Evolutionary conservation across 2,888 invertebrate species (phyloP), one percentile per base, ranked within the genome.

Genomic region (Molorchus minor): DNA sequence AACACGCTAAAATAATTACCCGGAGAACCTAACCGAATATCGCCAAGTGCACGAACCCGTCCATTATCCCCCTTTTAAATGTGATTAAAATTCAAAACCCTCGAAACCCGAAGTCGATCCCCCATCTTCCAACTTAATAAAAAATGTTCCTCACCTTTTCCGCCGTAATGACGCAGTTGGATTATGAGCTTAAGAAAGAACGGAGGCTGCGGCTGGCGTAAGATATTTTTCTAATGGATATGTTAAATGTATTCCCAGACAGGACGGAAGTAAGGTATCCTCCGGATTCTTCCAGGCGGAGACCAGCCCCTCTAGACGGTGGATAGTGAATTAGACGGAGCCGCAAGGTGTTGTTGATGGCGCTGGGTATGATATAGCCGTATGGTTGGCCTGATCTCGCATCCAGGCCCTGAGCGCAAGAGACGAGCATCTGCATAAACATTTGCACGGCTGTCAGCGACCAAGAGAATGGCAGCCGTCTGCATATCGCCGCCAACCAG

Each of bases 371-470:
- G 62, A 68, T 67, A 59, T 56, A 62, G 65, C 61, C 59, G n/a
- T n/a, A 60, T 69, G 65, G 64, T 64, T 53, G 52, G 56, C 19
- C 52, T 46, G 61, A 64, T 64, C 61, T 64, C 57, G 61, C 49
- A 58, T 58, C 58, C 55, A 55, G 55, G 40, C 43, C 51, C 36
- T 44, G 30, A 40, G 44, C 49, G 49, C 55, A 41, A n/a, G 57
- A 60, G 56, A 64, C 46, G 46, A 61, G 57, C 73, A 75, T 75
- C 75, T 75, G 74, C 75, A 76, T 76, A 76, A 76, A 75, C 76
- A 75, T 75, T 75, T 75, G 74, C 74, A 75, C 67, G 73, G 71
- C 73, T 75, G 76, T 76, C 76, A 73, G 68, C 73, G 71, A 59
- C 46, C 59, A 74, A 75, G 74, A 72, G 74, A 72, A 76, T 76